Base-by-base conservation (phyloP, 2,888 invertebrate genomes). In the Melanophora roralis region DNA sequence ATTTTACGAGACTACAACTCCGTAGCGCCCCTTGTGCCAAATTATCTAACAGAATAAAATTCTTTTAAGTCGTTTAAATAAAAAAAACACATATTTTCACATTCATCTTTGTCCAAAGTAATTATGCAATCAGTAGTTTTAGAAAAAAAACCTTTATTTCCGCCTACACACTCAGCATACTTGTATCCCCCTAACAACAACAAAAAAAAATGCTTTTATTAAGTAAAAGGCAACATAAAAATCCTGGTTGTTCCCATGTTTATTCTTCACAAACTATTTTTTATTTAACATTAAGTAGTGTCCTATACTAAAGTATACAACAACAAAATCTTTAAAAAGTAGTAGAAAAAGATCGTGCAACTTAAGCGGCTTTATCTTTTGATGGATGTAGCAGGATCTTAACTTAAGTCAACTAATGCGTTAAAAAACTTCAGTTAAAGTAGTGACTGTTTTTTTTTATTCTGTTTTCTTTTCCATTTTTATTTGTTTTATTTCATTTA, bases 321-420 rank as follows among this genome's bases (percentile, higher is more conserved):
- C 34, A 62, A 59, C 51, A 38, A 59, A 59, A 45, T 32, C 27
- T 43, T 51, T 9, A 55, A 60, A 53, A 38, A 67, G 53, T 49
- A 38, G n/a, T 45, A 43, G 19, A 62, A 59, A 67, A 68, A 76
- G 67, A 80, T 76, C 76, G 80, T 80, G 80, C 76, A 68, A 49
- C 67, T 67, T 74, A 59, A 73, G 76, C 80, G 80, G 80, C 80
- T 64, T 80, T 80, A 80, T 80, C 80, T 80, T 80, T 80, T 76
- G 80, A 80, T 80, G 80, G 80, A 76, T 80, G 80, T 73, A 76
- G 72, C 76, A 80, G 80, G 80, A 80, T 80, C 76, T 80, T 76
- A 76, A 73, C 80, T 80, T 45, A 80, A 75, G 71, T 67, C 80
- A 69, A 73, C 68, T 76, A 80, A 76, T 80, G 80, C 80, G 80